Evolutionary conservation across 2,113 vertebrate genomes (phyloP).

Genomic region (Hippocampus barbouri): DNA sequence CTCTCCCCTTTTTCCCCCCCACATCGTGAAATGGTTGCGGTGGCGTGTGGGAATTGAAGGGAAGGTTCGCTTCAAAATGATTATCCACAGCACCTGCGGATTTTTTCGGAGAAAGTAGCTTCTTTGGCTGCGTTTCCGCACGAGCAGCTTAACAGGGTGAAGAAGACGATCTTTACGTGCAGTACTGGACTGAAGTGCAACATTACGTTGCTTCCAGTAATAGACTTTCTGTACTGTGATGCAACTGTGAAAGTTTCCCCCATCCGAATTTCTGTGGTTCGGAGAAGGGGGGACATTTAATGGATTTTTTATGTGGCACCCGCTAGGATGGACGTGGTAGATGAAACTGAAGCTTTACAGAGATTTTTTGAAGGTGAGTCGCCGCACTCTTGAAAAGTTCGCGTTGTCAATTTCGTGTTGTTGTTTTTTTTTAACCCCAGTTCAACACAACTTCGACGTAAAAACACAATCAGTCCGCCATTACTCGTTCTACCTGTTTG

Average conservation of each 20-base stretch:
- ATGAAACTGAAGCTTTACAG: slow-evolving; percentile 97
- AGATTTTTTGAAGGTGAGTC: slow-evolving; percentile 96
- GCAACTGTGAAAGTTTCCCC: slow-evolving; percentile 61
- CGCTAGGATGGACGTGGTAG: slow-evolving; percentile 95
- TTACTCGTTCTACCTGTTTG: background rate
- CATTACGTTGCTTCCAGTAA: background rate
- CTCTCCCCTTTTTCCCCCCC: background rate
- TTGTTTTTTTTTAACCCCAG: background rate
- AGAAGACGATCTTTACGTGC: slow-evolving; percentile 12
- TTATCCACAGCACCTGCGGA: background rate
- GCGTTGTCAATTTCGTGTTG: background rate
- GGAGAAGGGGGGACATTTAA: slow-evolving; percentile 64
- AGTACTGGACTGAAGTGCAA: slow-evolving; percentile 26
- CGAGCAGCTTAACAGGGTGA: slow-evolving; percentile 13
- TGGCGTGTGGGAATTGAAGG: slow-evolving; percentile 4
- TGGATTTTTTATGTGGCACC: slow-evolving; percentile 76
- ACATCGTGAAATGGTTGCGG: background rate
- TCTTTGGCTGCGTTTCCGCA: slow-evolving; percentile 19
- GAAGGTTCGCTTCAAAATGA: slow-evolving; percentile 26
- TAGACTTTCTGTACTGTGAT: slow-evolving; percentile 39
- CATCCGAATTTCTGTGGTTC: slow-evolving; percentile 60
- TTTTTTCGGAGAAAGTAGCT: slow-evolving; percentile 5
- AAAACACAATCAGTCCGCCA: background rate
- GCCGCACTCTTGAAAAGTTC: background rate
- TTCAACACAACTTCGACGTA: background rate